Percentiles rank a stretch among this genome's conserved stretches.
These are phyloP conservation scores for Bhutanitis thaidina DNA, from an alignment of 2,888 invertebrate species.

Conservation along the genomic window DNA sequence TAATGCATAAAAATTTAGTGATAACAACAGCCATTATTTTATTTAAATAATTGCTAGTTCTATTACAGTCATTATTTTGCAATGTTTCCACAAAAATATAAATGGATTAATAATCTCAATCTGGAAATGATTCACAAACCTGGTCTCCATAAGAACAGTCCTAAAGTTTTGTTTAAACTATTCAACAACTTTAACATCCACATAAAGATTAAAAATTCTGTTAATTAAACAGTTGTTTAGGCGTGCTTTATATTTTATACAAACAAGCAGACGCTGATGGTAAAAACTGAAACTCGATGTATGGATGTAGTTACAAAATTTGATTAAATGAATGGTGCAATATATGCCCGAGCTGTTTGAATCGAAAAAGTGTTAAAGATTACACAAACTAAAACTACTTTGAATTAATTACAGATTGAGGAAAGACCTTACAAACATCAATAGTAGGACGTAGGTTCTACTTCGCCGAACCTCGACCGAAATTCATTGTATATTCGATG, in stretches of 20 bases:
- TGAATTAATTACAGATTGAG: constrained; percentile 1
- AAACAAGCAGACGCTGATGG: too few relatives aligned
- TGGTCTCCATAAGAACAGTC: too few relatives aligned
- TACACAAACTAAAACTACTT: constrained; percentile 12
- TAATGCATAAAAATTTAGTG: constrained; percentile 1
- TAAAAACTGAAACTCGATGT: too few relatives aligned
- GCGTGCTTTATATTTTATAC: too few relatives aligned
- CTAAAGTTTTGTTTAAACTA: too few relatives aligned
- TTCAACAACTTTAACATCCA: too few relatives aligned
- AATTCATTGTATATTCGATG: constrained; percentile 21
- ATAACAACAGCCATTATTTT: constrained; percentile 4
- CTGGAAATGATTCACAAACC: not conserved
- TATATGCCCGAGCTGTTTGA: not conserved
- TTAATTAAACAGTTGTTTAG: too few relatives aligned
- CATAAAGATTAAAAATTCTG: too few relatives aligned
- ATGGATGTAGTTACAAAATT: too few relatives aligned
- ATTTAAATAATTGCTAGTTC: too few relatives aligned
- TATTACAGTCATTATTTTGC: constrained; percentile 10
- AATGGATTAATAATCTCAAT: not conserved
- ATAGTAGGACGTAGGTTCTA: not conserved
- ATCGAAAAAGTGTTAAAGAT: not conserved
- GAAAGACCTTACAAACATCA: constrained; percentile 6
- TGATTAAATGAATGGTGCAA: too few relatives aligned
- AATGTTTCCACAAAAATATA: not conserved
- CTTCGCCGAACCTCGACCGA: not conserved